Evolutionary conservation across 2,113 vertebrate species (phyloP).

Genomic region (Columba janthina): DNA sequence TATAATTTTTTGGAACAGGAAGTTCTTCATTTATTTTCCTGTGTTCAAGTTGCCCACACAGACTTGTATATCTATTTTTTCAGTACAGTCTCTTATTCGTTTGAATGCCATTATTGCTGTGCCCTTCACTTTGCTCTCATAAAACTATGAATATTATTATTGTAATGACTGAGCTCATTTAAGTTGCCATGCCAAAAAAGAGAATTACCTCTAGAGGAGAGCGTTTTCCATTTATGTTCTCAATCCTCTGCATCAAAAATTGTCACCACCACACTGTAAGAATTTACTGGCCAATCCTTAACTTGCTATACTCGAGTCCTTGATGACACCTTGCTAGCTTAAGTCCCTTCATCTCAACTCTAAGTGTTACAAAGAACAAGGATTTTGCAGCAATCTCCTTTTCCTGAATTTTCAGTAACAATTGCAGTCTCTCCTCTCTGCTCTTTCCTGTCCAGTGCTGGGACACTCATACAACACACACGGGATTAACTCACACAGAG

Average conservation of each 20-base stretch:
- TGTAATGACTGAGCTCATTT: background rate
- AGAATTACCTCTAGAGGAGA: background rate
- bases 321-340: background rate
- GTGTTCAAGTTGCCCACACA: background rate
- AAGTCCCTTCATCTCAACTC: background rate
- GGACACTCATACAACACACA: background rate
- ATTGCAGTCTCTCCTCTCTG: background rate
- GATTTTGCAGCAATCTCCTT: background rate
- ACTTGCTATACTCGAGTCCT: background rate
- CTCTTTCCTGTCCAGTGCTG: rapidly evolving
- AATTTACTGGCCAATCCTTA: background rate
- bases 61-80: background rate
- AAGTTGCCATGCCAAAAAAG: background rate
- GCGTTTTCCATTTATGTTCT: background rate
- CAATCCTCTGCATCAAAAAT: background rate
- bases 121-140: background rate
- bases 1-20: background rate
- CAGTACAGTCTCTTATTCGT: background rate
- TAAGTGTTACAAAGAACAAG: background rate
- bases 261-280: background rate
- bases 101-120: background rate
- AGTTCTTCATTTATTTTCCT: background rate
- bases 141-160: background rate
- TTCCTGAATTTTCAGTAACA: background rate
- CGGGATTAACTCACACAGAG: background rate